phyloP scores from a whole-genome alignment of 2,113 vertebrate genomes.

The Archilochus colubris region DNA sequence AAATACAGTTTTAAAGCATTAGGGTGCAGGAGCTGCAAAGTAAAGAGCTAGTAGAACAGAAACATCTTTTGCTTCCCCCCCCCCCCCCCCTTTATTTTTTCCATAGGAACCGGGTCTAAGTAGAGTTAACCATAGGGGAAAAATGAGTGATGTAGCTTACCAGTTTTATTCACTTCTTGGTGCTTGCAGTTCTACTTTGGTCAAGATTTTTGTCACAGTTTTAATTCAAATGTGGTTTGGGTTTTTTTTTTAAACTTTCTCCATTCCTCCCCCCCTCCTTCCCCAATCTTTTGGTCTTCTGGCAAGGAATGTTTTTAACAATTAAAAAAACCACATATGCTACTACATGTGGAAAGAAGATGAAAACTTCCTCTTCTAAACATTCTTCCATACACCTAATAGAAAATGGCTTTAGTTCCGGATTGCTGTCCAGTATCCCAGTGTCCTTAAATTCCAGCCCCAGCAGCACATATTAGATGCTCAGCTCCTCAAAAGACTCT shows the following conservation, averaged over 20 bases:
- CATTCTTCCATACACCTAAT: neutral
- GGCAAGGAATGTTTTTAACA: neutral
- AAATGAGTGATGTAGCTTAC: neutral
- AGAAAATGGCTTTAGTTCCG: neutral
- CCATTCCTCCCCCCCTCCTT: too few relatives aligned
- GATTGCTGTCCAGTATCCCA: neutral
- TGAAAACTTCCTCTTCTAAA: neutral
- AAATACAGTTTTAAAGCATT: neutral
- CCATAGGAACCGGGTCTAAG: neutral
- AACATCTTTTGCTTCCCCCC: neutral
- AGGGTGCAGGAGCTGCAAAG: neutral
- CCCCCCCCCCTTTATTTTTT: accelerated
- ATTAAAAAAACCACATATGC: neutral
- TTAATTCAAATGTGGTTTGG: neutral
- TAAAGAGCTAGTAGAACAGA: neutral
- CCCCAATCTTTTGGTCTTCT: neutral
- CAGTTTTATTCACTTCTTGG: neutral
- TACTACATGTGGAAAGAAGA: neutral
- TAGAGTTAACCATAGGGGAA: neutral
- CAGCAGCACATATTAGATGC: neutral
- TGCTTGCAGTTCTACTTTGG: neutral
- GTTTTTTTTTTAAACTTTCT: too few relatives aligned
- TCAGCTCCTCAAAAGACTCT: neutral
- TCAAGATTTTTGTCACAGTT: neutral
- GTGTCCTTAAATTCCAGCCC: too few relatives aligned